Base-by-base conservation (phyloP, 2,113 vertebrate species). In the Hippopotamus amphibius region DNA sequence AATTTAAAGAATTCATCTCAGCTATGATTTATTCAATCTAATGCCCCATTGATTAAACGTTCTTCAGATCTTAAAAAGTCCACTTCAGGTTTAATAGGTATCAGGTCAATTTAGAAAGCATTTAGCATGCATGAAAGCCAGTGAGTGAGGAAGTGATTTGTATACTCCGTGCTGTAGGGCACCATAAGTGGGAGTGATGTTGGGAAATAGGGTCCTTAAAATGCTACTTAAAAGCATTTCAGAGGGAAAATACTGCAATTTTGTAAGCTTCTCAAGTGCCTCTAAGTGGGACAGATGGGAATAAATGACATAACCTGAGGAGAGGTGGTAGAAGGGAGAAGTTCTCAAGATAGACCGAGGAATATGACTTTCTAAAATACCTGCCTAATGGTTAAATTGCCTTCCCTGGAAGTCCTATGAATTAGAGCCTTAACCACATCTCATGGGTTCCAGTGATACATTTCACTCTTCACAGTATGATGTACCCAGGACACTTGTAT, bases 1-100 rank as follows among this genome's bases (percentile, higher is more conserved):
- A 1, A 96, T 96, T 95, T 93, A 97, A 98, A 95, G 95, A 93
- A 97, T 98, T 98, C 77, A 97, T 98, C 97, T 98, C 92, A 14
- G 4, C 77, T 91, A 96, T 24, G 91, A 98, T 95, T 97, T 96
- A 97, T 95, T 97, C 96, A 96, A 94, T 92, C 71, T 96, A 97
- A 97, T 98, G 96, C 93, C 84, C 81, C 95, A 95, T 96, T 98
- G 97, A 98, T 98, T 98, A 98, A 98, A 97, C 92, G 93, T 96
- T 96, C 96, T 96, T 93, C 88, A 96, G 83, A 97, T 97, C 97
- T 96, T 95, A 72, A 90, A 79, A 97, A 97, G 97, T 93, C 92
- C 93, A 83, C 81, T 91, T 97, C 94, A 93, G 88, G 63, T 61
- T 97, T 98, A 97, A 95, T 96, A 95, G 97, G 72, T 92, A 68